Conservation (phyloP, 2,888 invertebrate genomes). For the Melangyna quadrimaculata region DNA sequence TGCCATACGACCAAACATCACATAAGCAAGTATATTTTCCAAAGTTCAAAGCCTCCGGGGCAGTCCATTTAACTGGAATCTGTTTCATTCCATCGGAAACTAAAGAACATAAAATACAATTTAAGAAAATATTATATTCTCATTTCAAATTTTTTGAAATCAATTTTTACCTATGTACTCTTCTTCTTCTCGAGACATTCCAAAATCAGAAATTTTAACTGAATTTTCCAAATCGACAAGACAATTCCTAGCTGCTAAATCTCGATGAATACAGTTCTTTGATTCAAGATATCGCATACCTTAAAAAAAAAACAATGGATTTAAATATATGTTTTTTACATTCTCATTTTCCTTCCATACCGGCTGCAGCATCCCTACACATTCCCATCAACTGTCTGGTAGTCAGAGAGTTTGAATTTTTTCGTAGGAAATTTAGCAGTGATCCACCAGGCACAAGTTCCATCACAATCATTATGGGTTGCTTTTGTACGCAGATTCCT, state of each 20-base stretch:
- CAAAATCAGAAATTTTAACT: slow-evolving; percentile 98
- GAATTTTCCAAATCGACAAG: slow-evolving; percentile 88
- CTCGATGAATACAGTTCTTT: slow-evolving; percentile 97
- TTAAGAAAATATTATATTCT: background rate
- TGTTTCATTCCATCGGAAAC: slow-evolving; percentile 99
- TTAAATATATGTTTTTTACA: background rate
- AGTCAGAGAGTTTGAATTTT: slow-evolving; percentile 86
- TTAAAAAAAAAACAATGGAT: slow-evolving; percentile 33
- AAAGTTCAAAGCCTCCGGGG: slow-evolving; percentile 97
- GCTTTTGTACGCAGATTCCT: slow-evolving; percentile 98
- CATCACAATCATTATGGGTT: slow-evolving; percentile 99
- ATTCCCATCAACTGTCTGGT: slow-evolving; percentile 89
- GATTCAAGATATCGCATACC: slow-evolving; percentile 96
- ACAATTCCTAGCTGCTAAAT: slow-evolving; percentile 97
- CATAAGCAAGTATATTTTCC: slow-evolving; percentile 97
- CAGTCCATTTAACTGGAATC: slow-evolving; percentile 99
- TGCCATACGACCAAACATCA: slow-evolving; percentile 98
- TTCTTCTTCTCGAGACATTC: slow-evolving; percentile 98
- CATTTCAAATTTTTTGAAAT: background rate
- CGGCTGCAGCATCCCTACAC: slow-evolving; percentile 96
- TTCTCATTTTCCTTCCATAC: slow-evolving; percentile 77
- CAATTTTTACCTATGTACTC: slow-evolving; percentile 88
- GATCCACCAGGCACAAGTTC: slow-evolving; percentile 95
- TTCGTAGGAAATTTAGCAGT: slow-evolving; percentile 92
- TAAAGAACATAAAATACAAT: slow-evolving; percentile 57